These are phyloP conservation scores for Andricus curvator DNA, from an alignment of 2,888 invertebrate species.

Conservation along the genomic window DNA sequence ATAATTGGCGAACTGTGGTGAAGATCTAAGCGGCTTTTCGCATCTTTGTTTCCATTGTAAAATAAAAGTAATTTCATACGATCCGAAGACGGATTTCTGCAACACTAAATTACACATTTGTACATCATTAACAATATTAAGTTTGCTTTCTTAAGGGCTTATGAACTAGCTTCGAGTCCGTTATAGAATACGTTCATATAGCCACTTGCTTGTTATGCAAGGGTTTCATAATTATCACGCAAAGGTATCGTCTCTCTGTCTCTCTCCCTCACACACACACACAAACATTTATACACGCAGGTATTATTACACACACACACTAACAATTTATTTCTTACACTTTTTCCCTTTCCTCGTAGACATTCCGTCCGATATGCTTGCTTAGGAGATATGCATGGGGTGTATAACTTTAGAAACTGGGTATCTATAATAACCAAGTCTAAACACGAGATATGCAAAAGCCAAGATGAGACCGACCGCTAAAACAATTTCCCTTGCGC, in stretches of 20 bases:
- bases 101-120: slow-evolving; percentile 71
- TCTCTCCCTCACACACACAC: slow-evolving; percentile 38
- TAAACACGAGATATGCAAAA: slow-evolving; percentile 38
- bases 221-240: slow-evolving; percentile 26
- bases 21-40: slow-evolving; percentile 50
- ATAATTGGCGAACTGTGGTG: slow-evolving; percentile 57
- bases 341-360: slow-evolving; percentile 46
- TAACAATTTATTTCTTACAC: slow-evolving; percentile 15
- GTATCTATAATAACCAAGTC: slow-evolving; percentile 10
- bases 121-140: slow-evolving; percentile 65
- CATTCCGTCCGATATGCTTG: slow-evolving; percentile 39
- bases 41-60: slow-evolving; percentile 38
- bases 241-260: slow-evolving; percentile 30
- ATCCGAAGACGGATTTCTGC: slow-evolving; percentile 50
- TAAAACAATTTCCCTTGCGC: background rate
- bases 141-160: slow-evolving; percentile 45
- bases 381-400: slow-evolving; percentile 27
- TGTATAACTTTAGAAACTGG: slow-evolving; percentile 29
- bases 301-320: background rate
- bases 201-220: slow-evolving; percentile 34
- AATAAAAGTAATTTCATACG: slow-evolving; percentile 39
- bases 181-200: slow-evolving; percentile 43
- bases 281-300: background rate
- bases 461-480: slow-evolving; percentile 15
- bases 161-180: slow-evolving; percentile 51